Evolutionary conservation across 2,113 vertebrate species (phyloP).

Genomic region (Paradisaea rubra): DNA sequence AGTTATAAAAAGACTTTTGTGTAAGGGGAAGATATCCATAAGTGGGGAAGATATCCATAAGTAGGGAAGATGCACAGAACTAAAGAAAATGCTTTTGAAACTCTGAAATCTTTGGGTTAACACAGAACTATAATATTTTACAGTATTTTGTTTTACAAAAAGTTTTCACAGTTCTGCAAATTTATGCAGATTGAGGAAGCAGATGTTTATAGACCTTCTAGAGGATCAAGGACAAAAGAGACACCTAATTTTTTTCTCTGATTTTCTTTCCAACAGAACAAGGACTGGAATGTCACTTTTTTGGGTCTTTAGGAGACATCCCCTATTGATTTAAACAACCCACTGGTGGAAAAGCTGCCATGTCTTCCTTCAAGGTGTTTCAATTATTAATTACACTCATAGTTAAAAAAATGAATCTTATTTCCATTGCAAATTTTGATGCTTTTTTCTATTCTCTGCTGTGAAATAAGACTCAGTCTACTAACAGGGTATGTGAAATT

Average conservation of each 20-base stretch:
- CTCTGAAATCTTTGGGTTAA: background rate
- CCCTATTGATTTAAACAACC: background rate
- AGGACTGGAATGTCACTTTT: background rate
- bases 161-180: background rate
- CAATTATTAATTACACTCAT: background rate
- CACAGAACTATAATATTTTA: background rate
- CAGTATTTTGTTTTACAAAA: background rate
- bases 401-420: background rate
- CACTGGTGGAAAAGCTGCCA: background rate
- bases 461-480: background rate
- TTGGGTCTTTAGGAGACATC: background rate
- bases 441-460: background rate
- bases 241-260: background rate
- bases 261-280: background rate
- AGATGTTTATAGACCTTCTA: background rate
- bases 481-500: background rate
- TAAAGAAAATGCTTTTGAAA: conserved; percentile 16
- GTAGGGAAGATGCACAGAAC: background rate
- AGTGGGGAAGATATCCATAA: conserved; percentile 19
- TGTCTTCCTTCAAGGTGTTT: background rate
- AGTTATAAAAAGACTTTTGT: conserved; percentile 39
- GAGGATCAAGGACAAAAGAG: background rate
- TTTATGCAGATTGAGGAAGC: background rate
- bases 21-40: conserved; percentile 4
- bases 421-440: background rate